Evolutionary conservation across 2,113 vertebrate genomes (phyloP).

Genomic region (Opisthocomus hoazin): DNA sequence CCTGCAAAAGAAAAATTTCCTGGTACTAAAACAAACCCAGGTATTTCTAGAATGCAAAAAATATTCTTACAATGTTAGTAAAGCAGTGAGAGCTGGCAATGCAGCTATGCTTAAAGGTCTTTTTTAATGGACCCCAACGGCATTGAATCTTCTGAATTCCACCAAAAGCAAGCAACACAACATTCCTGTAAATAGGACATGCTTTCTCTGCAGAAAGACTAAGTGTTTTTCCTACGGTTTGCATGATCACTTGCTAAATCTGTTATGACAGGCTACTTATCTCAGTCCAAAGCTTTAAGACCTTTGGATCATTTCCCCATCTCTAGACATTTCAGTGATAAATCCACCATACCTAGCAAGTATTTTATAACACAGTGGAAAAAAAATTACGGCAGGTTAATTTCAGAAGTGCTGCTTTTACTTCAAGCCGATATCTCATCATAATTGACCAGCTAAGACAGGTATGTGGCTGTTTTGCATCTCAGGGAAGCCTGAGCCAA

Average conservation of each 20-base stretch:
- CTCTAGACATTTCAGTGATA: not conserved
- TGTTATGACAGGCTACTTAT: constrained; percentile 16
- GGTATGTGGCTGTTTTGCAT: not conserved
- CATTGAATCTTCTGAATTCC: not conserved
- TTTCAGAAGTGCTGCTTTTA: not conserved
- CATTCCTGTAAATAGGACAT: not conserved
- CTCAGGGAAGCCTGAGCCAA: not conserved
- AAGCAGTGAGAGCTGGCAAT: not conserved
- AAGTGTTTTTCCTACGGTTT: not conserved
- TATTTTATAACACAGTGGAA: not conserved
- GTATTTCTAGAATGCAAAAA: not conserved
- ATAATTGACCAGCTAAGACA: not conserved
- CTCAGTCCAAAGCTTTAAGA: not conserved
- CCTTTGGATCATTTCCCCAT: not conserved
- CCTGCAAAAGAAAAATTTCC: not conserved
- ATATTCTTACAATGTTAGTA: not conserved
- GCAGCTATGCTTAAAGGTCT: not conserved
- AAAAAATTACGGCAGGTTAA: not conserved
- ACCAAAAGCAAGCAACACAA: not conserved
- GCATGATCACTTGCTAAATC: constrained; percentile 23
- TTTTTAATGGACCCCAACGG: not conserved
- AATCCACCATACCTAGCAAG: not conserved
- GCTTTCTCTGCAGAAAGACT: not conserved
- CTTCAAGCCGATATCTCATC: not conserved
- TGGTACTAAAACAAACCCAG: not conserved